phyloP scores from a whole-genome alignment of 2,797 vertebrate species.

The Tragelaphus oryx region DNA sequence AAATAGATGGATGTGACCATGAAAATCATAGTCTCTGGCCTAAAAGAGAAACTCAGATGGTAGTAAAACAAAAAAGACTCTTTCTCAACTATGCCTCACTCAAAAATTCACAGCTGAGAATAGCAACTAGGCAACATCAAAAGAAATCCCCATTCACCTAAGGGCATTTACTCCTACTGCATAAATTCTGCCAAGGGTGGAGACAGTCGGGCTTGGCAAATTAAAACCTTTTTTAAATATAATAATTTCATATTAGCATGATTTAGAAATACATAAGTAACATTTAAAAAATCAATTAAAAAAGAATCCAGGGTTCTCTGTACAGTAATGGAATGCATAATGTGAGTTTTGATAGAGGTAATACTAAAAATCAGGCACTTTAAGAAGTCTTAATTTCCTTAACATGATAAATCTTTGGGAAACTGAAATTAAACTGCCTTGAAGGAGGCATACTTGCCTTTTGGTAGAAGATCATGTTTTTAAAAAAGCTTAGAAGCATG shows the following conservation, averaged over 20 bases:
- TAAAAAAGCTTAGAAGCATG: background rate
- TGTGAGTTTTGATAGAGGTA: background rate
- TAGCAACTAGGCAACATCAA: background rate
- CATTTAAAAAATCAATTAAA: background rate
- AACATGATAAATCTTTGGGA: background rate
- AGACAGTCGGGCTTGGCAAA: background rate
- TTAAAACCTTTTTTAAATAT: background rate
- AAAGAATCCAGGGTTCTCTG: background rate
- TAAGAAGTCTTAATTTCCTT: background rate
- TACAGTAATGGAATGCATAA: background rate
- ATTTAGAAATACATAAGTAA: background rate
- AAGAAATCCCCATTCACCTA: background rate
- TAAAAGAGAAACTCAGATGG: background rate
- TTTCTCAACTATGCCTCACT: background rate
- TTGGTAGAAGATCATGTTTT: background rate
- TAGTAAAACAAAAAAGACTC: background rate
- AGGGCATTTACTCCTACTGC: background rate
- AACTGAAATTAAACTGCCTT: background rate
- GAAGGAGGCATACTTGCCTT: background rate
- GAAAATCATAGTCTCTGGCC: background rate
- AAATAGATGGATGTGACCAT: background rate
- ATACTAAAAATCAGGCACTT: background rate
- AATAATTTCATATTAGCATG: background rate
- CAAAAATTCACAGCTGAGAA: background rate
- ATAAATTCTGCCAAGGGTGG: background rate